phyloP scores from a whole-genome alignment of 2,888 invertebrate genomes.

The Nomada fabriciana region DNA sequence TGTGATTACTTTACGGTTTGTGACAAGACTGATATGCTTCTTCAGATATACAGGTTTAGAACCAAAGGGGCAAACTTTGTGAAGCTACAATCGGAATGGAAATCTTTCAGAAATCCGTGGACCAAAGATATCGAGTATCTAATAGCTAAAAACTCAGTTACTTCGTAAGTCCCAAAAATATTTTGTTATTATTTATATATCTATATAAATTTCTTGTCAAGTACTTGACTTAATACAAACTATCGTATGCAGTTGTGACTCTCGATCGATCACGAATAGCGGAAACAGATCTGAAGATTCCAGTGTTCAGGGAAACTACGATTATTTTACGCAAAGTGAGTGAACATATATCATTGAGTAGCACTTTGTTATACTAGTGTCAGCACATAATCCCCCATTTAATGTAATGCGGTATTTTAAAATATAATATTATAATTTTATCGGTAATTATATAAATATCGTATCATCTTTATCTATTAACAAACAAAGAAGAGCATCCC shows the following conservation, averaged over 20 bases:
- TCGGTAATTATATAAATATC: conserved; percentile 3
- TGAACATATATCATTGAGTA: conserved; percentile 33
- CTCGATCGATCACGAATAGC: conserved; percentile 85
- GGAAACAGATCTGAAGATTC: conserved; percentile 84
- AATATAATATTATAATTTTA: not conserved
- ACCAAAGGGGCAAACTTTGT: conserved; percentile 91
- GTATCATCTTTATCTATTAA: not conserved
- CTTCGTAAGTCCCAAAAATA: conserved; percentile 86
- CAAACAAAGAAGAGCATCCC: not conserved
- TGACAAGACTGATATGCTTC: not conserved
- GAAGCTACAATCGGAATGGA: conserved; percentile 93
- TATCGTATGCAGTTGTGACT: conserved; percentile 83
- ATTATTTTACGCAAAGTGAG: conserved; percentile 86
- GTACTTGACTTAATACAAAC: not conserved
- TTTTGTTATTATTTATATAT: not conserved
- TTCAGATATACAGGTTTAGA: conserved; percentile 90
- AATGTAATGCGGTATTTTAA: not conserved
- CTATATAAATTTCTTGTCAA: not conserved
- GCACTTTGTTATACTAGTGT: conserved; percentile 11
- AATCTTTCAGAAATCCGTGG: conserved; percentile 97
- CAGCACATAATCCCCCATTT: not conserved
- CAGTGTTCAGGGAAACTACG: conserved; percentile 85
- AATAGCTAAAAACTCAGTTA: conserved; percentile 93
- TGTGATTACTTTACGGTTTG: not conserved
- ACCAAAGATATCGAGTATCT: conserved; percentile 97